Percentiles rank a stretch among this genome's conserved stretches.
Conservation (phyloP, 2,888 invertebrate species). For the Pachymerium ferrugineum region DNA sequence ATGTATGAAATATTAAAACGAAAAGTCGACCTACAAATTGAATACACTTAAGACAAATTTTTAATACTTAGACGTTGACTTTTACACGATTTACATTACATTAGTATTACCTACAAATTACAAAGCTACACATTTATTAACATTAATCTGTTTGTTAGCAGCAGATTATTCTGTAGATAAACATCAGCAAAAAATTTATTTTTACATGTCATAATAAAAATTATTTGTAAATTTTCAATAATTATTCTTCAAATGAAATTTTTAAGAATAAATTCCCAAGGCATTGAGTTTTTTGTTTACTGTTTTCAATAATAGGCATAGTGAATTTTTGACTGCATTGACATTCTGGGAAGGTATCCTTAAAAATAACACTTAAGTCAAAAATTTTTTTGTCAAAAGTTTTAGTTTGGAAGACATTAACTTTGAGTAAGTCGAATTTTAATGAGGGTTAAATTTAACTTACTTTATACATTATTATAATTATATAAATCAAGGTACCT, state of each 20-base stretch:
- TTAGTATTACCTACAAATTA: too few relatives aligned
- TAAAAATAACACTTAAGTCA: background rate
- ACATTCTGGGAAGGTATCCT: background rate
- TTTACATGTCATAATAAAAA: background rate
- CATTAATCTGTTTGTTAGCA: too few relatives aligned
- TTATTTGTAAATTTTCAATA: background rate
- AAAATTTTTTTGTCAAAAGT: conserved; percentile 1
- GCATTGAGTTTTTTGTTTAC: background rate
- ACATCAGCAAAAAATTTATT: background rate
- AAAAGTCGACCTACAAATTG: too few relatives aligned
- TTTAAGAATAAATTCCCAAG: conserved; percentile 4
- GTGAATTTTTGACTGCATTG: background rate
- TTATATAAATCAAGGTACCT: too few relatives aligned
- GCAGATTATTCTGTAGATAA: too few relatives aligned
- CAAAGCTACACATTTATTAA: too few relatives aligned
- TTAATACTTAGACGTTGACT: too few relatives aligned
- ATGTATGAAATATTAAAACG: too few relatives aligned
- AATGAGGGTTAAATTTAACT: too few relatives aligned
- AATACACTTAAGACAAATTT: too few relatives aligned
- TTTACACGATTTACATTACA: too few relatives aligned
- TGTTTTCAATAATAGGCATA: conserved; percentile 4
- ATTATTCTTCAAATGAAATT: conserved; percentile 9
- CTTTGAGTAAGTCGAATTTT: background rate
- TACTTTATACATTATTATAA: too few relatives aligned
- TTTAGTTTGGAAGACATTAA: conserved; percentile 1